phyloP scores from a whole-genome alignment of 2,113 vertebrate species.

The Odontesthes bonariensis region DNA sequence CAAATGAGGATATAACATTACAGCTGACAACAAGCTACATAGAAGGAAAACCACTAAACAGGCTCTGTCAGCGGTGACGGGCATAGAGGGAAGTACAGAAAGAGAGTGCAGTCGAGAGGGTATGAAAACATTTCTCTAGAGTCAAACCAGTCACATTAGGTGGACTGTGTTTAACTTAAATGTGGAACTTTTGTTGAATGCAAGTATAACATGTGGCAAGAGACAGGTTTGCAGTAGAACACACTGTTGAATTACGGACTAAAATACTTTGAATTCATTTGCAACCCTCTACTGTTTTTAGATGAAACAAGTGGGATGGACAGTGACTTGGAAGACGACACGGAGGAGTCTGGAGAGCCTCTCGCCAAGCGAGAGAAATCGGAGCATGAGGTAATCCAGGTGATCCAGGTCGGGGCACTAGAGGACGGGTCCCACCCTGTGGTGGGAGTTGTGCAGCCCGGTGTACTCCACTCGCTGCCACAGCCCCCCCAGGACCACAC shows the following conservation, averaged over 20 bases:
- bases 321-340: constrained; percentile 84
- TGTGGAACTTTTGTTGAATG: too few relatives aligned
- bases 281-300: constrained; percentile 26
- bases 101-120: too few relatives aligned
- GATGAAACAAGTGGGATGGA: constrained; percentile 85
- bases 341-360: constrained; percentile 80
- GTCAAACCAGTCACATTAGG: too few relatives aligned
- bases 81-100: too few relatives aligned
- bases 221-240: too few relatives aligned
- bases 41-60: too few relatives aligned
- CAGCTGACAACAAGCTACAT: too few relatives aligned
- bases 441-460: constrained; percentile 82
- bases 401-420: constrained; percentile 82
- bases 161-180: too few relatives aligned
- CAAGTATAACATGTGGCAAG: too few relatives aligned
- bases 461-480: constrained; percentile 79
- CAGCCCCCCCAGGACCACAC: constrained; percentile 72
- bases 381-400: constrained; percentile 83
- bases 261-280: not conserved
- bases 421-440: constrained; percentile 82
- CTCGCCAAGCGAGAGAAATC: constrained; percentile 83
- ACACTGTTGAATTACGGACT: not conserved
- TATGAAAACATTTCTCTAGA: too few relatives aligned
- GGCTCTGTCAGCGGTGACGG: too few relatives aligned
- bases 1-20: too few relatives aligned